Percentiles rank a stretch among this genome's conserved stretches.
phyloP scores from a whole-genome alignment of 1,140 invertebrate genomes.

The Drosophila serrata region DNA sequence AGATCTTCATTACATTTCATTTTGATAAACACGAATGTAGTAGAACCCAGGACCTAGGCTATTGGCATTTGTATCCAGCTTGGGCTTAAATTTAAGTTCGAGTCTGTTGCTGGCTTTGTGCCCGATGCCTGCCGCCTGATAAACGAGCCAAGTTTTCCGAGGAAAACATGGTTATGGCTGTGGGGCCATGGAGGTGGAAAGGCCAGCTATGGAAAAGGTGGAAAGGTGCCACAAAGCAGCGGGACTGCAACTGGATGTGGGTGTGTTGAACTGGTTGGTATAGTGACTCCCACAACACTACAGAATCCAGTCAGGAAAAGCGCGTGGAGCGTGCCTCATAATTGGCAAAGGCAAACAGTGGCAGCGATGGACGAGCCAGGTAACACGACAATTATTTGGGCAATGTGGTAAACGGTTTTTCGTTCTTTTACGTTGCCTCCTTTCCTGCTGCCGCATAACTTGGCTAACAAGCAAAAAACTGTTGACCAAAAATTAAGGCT shows the following conservation, averaged over 20 bases:
- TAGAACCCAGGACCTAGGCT: neutral
- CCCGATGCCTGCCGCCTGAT: constrained; percentile 55
- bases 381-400: constrained; percentile 65
- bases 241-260: constrained; percentile 28
- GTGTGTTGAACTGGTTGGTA: constrained; percentile 13
- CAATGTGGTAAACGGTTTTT: constrained; percentile 67
- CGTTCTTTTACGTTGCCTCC: constrained; percentile 17
- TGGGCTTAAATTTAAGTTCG: neutral
- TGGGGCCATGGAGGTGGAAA: constrained; percentile 32
- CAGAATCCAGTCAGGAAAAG: constrained; percentile 34
- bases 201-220: constrained; percentile 42
- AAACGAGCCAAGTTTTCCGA: constrained; percentile 37
- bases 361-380: constrained; percentile 27
- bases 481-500: constrained; percentile 72
- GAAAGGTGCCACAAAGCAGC: constrained; percentile 47
- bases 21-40: constrained; percentile 56
- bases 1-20: constrained; percentile 48
- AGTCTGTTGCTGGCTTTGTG: neutral
- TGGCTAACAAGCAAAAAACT: constrained; percentile 76
- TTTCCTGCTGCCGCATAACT: constrained; percentile 48
- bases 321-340: constrained; percentile 70
- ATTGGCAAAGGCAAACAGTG: constrained; percentile 46
- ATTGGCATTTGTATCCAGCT: constrained; percentile 24
- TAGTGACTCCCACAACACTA: constrained; percentile 5
- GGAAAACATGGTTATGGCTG: constrained; percentile 51